Percentiles rank a stretch among this genome's conserved stretches.
phyloP scores from a whole-genome alignment of 2,113 vertebrate species.

The Microcebus murinus region DNA sequence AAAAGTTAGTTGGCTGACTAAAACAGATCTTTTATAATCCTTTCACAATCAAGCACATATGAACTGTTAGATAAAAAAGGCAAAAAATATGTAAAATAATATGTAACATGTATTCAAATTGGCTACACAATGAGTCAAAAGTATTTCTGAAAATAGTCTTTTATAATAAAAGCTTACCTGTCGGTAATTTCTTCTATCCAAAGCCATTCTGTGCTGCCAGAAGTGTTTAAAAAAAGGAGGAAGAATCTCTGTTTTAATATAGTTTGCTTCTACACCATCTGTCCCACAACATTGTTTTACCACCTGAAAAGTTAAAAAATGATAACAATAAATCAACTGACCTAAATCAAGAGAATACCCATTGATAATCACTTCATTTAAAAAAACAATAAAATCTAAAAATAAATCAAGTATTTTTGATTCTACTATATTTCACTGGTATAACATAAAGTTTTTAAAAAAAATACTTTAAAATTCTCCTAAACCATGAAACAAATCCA shows the following conservation, averaged over 20 bases:
- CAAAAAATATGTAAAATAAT: background rate
- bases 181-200: slow-evolving; percentile 99
- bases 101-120: background rate
- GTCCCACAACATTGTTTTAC: slow-evolving; percentile 99
- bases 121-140: background rate
- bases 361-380: background rate
- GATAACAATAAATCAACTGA: background rate
- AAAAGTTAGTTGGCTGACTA: background rate
- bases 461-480: background rate
- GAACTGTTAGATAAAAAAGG: background rate
- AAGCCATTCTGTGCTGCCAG: slow-evolving; percentile 99
- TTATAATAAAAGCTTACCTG: slow-evolving; percentile 87
- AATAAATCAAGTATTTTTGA: background rate
- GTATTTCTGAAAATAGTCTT: background rate
- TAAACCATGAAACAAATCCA: background rate
- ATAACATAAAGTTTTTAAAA: background rate
- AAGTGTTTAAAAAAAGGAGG: slow-evolving; percentile 99
- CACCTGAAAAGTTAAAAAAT: slow-evolving; percentile 87
- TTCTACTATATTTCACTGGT: too few species aligned
- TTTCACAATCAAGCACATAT: slow-evolving; percentile 12
- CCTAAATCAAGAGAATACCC: background rate
- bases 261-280: slow-evolving; percentile 98
- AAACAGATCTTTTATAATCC: background rate
- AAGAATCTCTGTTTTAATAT: slow-evolving; percentile 99
- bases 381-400: background rate